Percentiles rank a stretch among this genome's conserved stretches.
Conservation (phyloP, 2,888 invertebrate genomes). For the Dermolepida albohirtum region DNA sequence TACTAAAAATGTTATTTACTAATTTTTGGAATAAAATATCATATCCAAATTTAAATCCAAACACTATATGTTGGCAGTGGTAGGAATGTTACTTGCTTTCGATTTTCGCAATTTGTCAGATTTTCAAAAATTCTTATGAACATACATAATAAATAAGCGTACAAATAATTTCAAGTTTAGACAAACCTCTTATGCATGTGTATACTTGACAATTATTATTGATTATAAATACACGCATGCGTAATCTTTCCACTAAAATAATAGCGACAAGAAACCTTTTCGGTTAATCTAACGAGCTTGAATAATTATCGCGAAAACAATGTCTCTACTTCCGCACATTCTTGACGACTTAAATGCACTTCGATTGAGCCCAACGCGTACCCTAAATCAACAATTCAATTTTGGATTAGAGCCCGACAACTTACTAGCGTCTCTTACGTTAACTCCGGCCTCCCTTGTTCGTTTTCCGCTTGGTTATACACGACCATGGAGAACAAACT, state of each 20-base stretch:
- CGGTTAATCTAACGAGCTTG: neutral
- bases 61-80: too few species aligned
- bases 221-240: conserved; percentile 1
- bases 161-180: too few species aligned
- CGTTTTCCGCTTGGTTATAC: conserved; percentile 56
- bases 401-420: conserved; percentile 68
- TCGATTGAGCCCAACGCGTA: conserved; percentile 62
- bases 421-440: conserved; percentile 57
- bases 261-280: neutral
- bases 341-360: conserved; percentile 69
- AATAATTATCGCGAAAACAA: conserved; percentile 47
- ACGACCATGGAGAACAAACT: conserved; percentile 65
- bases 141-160: too few species aligned
- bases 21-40: too few species aligned
- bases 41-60: too few species aligned
- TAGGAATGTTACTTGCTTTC: too few species aligned
- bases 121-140: too few species aligned
- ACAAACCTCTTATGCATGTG: too few species aligned
- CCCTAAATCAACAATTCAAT: conserved; percentile 70
- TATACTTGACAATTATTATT: neutral
- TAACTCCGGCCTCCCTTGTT: conserved; percentile 28
- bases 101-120: too few species aligned
- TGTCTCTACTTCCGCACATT: conserved; percentile 68
- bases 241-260: neutral
- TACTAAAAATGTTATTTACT: too few species aligned